A percentile compares a stretch with the other conserved stretches of the same genome.
phyloP scores from a whole-genome alignment of 2,113 vertebrate genomes.

The Stictonetta naevosa region DNA sequence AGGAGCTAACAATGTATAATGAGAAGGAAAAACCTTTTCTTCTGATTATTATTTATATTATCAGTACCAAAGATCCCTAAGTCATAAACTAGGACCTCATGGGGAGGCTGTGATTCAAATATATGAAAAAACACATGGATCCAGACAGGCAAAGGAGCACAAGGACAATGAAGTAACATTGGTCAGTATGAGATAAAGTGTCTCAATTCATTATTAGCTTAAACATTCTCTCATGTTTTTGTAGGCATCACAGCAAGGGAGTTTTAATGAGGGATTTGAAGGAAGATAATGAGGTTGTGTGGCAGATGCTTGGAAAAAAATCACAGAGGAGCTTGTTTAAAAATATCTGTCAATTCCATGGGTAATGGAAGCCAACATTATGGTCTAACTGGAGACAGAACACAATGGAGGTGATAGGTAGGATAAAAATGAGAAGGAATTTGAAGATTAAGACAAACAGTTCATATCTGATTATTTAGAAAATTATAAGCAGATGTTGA shows the following conservation, averaged over 20 bases:
- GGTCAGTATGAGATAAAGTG: background rate
- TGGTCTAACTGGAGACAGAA: background rate
- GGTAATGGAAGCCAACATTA: conserved; percentile 8
- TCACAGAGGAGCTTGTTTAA: conserved; percentile 50
- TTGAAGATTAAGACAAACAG: background rate
- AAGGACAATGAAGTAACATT: conserved; percentile 22
- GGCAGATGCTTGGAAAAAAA: conserved; percentile 62
- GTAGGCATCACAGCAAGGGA: conserved; percentile 60
- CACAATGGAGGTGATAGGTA: background rate
- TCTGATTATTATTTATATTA: conserved; percentile 48
- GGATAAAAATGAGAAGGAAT: conserved; percentile 3
- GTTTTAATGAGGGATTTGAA: conserved; percentile 69
- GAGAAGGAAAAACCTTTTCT: conserved; percentile 33
- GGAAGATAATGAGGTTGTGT: conserved; percentile 68
- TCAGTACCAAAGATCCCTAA: conserved; percentile 8
- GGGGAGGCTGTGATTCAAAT: conserved; percentile 31
- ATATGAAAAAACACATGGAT: background rate
- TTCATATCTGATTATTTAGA: background rate
- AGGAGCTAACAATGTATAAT: conserved; percentile 24
- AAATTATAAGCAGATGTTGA: background rate
- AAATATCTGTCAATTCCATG: conserved; percentile 53
- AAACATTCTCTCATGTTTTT: conserved; percentile 37
- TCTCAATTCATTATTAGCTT: conserved; percentile 28
- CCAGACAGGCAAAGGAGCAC: background rate
- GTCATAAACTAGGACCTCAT: conserved; percentile 28